These are phyloP conservation scores for Scelioninae gen. 2 DNA, from an alignment of 2,888 invertebrate species.

Conservation along the genomic window DNA sequence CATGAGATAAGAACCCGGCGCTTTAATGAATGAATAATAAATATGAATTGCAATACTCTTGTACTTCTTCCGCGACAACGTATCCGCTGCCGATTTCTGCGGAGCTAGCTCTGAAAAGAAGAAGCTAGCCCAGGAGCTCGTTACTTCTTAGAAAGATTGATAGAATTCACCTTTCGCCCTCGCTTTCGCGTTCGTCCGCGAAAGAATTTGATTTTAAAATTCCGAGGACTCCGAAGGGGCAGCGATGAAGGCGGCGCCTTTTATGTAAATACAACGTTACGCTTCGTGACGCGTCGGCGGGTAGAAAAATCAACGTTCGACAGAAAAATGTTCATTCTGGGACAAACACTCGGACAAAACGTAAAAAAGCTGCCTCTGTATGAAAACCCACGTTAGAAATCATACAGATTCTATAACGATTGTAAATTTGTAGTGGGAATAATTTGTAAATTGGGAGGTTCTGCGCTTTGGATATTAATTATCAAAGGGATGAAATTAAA, in stretches of 20 bases:
- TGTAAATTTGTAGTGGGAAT: too few species aligned
- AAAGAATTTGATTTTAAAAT: conserved; percentile 74
- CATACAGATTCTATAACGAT: conserved; percentile 8
- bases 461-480: too few species aligned
- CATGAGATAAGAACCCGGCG: conserved; percentile 42
- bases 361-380: conserved; percentile 37
- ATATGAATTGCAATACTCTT: conserved; percentile 55
- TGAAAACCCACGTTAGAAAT: conserved; percentile 26
- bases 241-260: conserved; percentile 64
- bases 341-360: conserved; percentile 57
- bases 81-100: conserved; percentile 38
- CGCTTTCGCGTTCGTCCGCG: conserved; percentile 67
- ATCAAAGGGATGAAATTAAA: too few species aligned
- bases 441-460: too few species aligned
- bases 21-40: conserved; percentile 55
- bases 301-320: conserved; percentile 62
- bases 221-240: conserved; percentile 66
- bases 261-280: conserved; percentile 70
- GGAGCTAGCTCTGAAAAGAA: conserved; percentile 23
- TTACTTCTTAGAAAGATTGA: conserved; percentile 58
- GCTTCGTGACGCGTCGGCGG: conserved; percentile 63
- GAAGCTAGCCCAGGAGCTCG: conserved; percentile 55
- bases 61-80: conserved; percentile 30
- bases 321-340: conserved; percentile 56
- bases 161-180: conserved; percentile 61